These are phyloP conservation scores for Nebria salina DNA, from an alignment of 2,888 invertebrate species.

Conservation along the genomic window DNA sequence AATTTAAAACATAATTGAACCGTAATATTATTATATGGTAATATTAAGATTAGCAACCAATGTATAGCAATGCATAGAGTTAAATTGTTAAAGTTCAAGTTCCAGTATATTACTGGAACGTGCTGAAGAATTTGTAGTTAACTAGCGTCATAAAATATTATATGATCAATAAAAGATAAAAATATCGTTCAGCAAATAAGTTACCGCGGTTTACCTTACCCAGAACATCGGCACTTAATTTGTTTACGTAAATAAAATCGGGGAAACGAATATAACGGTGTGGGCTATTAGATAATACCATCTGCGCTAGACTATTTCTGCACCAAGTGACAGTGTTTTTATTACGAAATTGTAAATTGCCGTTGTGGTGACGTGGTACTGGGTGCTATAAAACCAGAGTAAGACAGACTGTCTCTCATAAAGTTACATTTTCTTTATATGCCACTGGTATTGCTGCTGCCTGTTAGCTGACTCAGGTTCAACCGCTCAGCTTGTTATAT, in stretches of 20 bases:
- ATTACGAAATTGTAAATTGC: conserved; percentile 43
- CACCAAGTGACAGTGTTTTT: conserved; percentile 39
- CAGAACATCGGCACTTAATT: neutral
- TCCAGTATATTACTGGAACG: neutral
- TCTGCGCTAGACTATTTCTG: neutral
- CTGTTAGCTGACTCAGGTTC: neutral
- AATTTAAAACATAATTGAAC: too few species aligned
- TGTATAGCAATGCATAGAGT: too few species aligned
- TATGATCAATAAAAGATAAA: neutral
- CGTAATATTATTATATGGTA: too few species aligned
- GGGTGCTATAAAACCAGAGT: conserved; percentile 38
- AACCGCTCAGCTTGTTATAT: neutral
- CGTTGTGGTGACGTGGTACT: conserved; percentile 34
- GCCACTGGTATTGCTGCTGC: neutral
- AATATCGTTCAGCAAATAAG: neutral
- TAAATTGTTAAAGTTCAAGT: too few species aligned
- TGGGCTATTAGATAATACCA: neutral
- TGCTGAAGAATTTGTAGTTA: neutral
- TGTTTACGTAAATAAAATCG: neutral
- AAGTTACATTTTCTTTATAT: conserved; percentile 31
- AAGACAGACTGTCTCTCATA: conserved; percentile 40
- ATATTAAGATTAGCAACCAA: too few species aligned
- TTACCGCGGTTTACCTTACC: neutral
- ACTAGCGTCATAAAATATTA: neutral
- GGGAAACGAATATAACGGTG: neutral